phyloP scores from a whole-genome alignment of 2,888 invertebrate species.

The Tortrix viridana region DNA sequence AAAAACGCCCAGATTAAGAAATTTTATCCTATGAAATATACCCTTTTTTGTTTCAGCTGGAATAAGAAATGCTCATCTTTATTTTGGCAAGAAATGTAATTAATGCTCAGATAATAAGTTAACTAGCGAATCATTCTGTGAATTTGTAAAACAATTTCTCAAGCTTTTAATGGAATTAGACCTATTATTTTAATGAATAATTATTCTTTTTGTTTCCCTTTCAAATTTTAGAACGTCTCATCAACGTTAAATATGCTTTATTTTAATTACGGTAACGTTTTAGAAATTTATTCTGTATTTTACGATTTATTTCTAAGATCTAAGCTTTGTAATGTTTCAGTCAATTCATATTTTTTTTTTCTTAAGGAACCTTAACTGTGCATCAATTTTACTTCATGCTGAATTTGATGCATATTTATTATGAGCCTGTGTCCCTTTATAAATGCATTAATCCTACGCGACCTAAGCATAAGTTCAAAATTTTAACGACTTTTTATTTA shows the following conservation, averaged over 20 bases:
- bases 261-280: conserved; percentile 6
- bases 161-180: conserved; percentile 45
- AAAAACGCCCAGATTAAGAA: conserved; percentile 13
- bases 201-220: conserved; percentile 31
- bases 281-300: background rate
- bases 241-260: conserved; percentile 11
- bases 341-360: too few species aligned
- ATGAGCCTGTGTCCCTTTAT: too few species aligned
- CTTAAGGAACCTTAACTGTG: too few species aligned
- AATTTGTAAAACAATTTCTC: conserved; percentile 52
- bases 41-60: conserved; percentile 26
- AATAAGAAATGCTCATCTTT: conserved; percentile 37
- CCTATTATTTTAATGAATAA: conserved; percentile 47
- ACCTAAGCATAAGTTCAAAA: too few species aligned
- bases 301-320: too few species aligned
- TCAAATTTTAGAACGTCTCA: conserved; percentile 15
- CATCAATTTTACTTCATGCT: too few species aligned
- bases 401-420: too few species aligned
- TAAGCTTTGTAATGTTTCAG: too few species aligned
- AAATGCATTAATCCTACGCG: too few species aligned
- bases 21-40: conserved; percentile 24
- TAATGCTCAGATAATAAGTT: conserved; percentile 55
- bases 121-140: conserved; percentile 52
- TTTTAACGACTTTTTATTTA: too few species aligned
- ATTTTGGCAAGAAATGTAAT: conserved; percentile 47